phyloP scores from a whole-genome alignment of 2,797 vertebrate species.

The Gambusia yucatana region DNA sequence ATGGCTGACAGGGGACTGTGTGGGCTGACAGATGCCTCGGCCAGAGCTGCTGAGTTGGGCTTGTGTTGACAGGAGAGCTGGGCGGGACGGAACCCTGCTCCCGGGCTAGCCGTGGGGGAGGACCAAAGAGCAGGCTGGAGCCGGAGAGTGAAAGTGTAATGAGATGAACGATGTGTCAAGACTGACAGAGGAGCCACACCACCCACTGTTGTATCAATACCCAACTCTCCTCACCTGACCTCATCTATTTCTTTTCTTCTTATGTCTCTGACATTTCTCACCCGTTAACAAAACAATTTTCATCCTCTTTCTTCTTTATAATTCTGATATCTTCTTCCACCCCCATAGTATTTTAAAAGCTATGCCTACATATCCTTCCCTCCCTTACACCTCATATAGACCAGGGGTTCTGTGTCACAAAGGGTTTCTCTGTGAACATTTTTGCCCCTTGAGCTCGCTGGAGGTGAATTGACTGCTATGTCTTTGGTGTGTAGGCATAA shows the following conservation, averaged over 20 bases:
- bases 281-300: conserved; percentile 45
- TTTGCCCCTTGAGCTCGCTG: neutral
- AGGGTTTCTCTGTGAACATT: neutral
- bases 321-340: conserved; percentile 21
- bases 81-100: conserved; percentile 76
- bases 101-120: conserved; percentile 75
- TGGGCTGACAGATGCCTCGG: conserved; percentile 77
- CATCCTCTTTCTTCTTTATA: conserved; percentile 13
- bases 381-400: conserved; percentile 16
- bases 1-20: conserved; percentile 72
- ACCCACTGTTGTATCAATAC: conserved; percentile 61
- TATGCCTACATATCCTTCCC: neutral
- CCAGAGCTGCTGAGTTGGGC: conserved; percentile 75
- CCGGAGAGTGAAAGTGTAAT: conserved; percentile 72
- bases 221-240: conserved; percentile 40
- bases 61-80: conserved; percentile 74
- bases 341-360: conserved; percentile 10
- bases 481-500: conserved; percentile 26
- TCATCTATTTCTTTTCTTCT: conserved; percentile 19
- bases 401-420: conserved; percentile 9
- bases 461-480: conserved; percentile 3
- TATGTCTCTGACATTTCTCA: conserved; percentile 41
- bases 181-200: conserved; percentile 69
- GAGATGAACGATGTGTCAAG: conserved; percentile 72
- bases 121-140: conserved; percentile 66